Conservation (phyloP, 1,140 invertebrate genomes). For the Aphaenogaster rudis region DNA sequence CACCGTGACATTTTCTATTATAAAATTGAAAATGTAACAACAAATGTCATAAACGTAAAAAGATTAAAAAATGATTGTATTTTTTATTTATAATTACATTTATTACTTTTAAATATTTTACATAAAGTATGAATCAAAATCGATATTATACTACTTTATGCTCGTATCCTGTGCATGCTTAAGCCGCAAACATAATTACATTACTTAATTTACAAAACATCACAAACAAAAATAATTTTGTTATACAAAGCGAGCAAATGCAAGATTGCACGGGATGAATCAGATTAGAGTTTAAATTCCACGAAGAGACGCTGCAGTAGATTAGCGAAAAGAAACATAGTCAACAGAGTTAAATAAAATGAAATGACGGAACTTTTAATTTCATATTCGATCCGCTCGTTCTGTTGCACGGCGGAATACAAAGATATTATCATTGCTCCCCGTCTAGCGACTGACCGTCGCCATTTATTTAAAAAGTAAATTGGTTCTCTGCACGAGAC, state of each 20-base stretch:
- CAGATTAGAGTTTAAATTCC: not conserved
- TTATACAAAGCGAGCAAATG: not conserved
- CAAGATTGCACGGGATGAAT: not conserved
- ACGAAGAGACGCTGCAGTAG: not conserved
- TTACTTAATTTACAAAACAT: conserved; percentile 4
- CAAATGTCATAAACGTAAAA: not conserved
- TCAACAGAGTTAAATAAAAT: not conserved
- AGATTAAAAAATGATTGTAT: not conserved
- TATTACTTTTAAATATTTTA: not conserved
- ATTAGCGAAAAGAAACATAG: not conserved
- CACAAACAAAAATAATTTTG: not conserved
- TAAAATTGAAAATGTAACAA: not conserved
- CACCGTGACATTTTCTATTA: not conserved
- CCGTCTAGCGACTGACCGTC: no score
- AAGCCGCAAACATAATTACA: conserved; percentile 2
- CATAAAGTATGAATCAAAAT: not conserved
- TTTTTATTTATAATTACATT: not conserved
- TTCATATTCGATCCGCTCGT: not conserved
- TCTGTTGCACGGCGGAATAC: not conserved
- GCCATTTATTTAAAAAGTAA: conserved; percentile 23
- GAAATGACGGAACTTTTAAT: conserved; percentile 10
- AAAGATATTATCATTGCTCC: not conserved
- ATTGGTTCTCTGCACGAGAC: not conserved
- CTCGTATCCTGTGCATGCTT: not conserved
- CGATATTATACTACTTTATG: not conserved